Conservation (phyloP, 2,113 vertebrate species). For the Upupa epops region DNA sequence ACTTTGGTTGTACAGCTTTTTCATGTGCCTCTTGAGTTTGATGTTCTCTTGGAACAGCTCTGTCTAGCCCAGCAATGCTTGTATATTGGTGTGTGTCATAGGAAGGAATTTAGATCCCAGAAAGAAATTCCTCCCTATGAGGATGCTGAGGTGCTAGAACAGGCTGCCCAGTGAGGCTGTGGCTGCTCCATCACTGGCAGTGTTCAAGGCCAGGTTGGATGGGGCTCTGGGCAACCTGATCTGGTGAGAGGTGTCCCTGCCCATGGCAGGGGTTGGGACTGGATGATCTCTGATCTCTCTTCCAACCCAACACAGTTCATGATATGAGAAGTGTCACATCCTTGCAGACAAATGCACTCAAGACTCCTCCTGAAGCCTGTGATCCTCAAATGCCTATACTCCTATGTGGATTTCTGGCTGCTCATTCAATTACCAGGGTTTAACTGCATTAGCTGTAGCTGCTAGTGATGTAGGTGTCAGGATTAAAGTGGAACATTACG, state of each 20-base stretch:
- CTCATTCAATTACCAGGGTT: not conserved
- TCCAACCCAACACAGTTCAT: too few relatives aligned
- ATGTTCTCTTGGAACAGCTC: not conserved
- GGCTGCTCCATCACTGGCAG: too few relatives aligned
- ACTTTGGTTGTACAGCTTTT: not conserved
- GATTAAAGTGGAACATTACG: not conserved
- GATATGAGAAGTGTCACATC: not conserved
- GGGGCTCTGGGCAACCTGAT: too few relatives aligned
- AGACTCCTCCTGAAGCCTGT: not conserved
- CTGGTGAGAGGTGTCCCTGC: too few relatives aligned
- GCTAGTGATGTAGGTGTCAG: not conserved
- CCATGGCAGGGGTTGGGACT: too few relatives aligned
- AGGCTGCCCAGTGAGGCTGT: too few relatives aligned
- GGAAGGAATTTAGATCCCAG: too few relatives aligned
- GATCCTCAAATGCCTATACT: not conserved
- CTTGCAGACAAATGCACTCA: not conserved
- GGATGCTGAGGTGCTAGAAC: too few relatives aligned
- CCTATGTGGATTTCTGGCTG: not conserved
- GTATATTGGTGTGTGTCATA: accelerated
- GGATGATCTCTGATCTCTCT: too few relatives aligned
- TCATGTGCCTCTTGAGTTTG: not conserved
- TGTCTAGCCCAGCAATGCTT: not conserved
- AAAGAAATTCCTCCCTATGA: too few relatives aligned
- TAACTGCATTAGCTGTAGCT: not conserved
- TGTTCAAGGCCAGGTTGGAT: too few relatives aligned